phyloP scores from a whole-genome alignment of 2,113 vertebrate genomes.

The Andinoacara biseriatus region DNA sequence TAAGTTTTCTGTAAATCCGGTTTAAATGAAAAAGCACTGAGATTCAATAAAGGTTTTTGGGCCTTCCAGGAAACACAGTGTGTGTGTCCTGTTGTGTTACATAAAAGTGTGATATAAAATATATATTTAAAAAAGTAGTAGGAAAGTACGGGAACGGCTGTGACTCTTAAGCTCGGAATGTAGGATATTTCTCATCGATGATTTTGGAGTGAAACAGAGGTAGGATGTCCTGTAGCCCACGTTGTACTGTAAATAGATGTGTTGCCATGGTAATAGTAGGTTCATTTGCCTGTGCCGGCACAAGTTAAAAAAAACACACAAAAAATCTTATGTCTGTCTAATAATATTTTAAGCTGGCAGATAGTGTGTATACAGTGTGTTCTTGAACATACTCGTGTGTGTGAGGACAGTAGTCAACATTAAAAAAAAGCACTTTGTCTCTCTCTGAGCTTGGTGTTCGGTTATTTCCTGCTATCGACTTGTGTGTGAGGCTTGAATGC shows the following conservation, averaged over 20 bases:
- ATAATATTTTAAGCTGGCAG: background rate
- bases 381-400: constrained; percentile 9
- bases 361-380: background rate
- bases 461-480: constrained; percentile 58
- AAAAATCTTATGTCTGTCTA: constrained; percentile 23
- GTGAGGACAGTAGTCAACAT: background rate
- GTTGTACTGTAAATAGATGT: constrained; percentile 62
- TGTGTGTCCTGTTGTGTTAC: background rate
- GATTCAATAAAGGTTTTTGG: background rate
- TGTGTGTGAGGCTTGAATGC: background rate
- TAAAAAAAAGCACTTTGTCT: constrained; percentile 52
- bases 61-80: background rate
- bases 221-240: constrained; percentile 34
- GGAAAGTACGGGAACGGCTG: background rate
- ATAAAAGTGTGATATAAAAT: background rate
- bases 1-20: constrained; percentile 7
- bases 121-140: background rate
- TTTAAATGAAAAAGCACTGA: background rate
- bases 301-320: background rate
- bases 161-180: constrained; percentile 16
- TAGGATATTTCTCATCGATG: constrained; percentile 29
- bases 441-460: constrained; percentile 42
- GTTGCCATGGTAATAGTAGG: constrained; percentile 68
- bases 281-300: constrained; percentile 16
- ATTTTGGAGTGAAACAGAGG: constrained; percentile 19